Evolutionary conservation across 2,888 invertebrate genomes (phyloP), one percentile per base, ranked within the genome.

Genomic region (Tineola bisselliella): DNA sequence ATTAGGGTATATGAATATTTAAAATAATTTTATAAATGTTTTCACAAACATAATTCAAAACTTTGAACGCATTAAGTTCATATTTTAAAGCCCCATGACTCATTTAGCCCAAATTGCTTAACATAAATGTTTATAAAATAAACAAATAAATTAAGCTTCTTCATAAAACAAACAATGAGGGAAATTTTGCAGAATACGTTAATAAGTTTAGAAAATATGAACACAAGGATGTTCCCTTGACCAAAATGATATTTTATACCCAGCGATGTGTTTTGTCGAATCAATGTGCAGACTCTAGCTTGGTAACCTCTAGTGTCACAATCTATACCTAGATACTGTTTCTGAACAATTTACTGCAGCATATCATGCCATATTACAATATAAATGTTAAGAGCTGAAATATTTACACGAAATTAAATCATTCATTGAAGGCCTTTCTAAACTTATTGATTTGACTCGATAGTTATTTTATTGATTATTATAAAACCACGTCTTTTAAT

Each of bases 281-380:
- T 25, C 18, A 25, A 60, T 66, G 57, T 52, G 48, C 43, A 38
- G 64, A 64, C 67, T 63, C 64, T 67, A 63, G 64, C 65, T 68
- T 65, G 65, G 68, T 79, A 77, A 79, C 79, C 81, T 80, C 80
- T 75, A 75, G 71, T 77, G 81, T 78, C 79, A 75, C 75, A 75
- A 69, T 71, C 71, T 72, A 70, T 30, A 18, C 18, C 54, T 56
- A 25, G 6, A 19, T 56, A 56, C 56, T 56, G 56, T 56, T 17
- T 17, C 52, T 52, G 8, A 52, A 17, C 52, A 52, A 52, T 52
- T 48, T 48, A 48, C 48, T 17, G 15, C 15, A 48, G 15, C 15
- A 15, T 10, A 48, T 48, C 2, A 6, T 10, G 25, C 25, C n/a
- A n/a, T n/a, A n/a, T n/a, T n/a, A n/a, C n/a, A n/a, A n/a, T n/a